These are phyloP conservation scores for Cyclargus thomasi DNA, from an alignment of 1,140 invertebrate genomes.

Conservation along the genomic window DNA sequence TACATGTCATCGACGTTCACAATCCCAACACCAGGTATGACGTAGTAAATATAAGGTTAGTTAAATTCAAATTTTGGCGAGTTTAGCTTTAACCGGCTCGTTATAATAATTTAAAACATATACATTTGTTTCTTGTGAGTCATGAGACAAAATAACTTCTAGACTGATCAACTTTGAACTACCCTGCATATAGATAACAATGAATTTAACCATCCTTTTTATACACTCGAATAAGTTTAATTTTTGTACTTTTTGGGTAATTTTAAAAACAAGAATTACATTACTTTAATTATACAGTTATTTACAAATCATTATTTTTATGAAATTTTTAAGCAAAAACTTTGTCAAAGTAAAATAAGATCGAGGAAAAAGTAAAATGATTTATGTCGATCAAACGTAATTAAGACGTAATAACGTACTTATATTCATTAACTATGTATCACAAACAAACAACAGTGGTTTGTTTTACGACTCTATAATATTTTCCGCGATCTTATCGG, in stretches of 20 bases:
- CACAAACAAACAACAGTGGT: no score
- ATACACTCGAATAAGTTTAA: background rate
- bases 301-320: constrained; percentile 30
- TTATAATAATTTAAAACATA: background rate
- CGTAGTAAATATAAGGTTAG: constrained; percentile 7
- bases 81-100: background rate
- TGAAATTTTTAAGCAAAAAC: constrained; percentile 23
- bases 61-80: constrained; percentile 3
- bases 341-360: constrained; percentile 25
- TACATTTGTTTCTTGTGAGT: no score
- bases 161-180: background rate
- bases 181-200: background rate
- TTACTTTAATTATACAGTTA: constrained; percentile 21
- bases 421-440: no score
- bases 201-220: background rate
- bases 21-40: constrained; percentile 23
- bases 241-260: background rate
- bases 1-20: constrained; percentile 30
- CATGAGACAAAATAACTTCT: background rate
- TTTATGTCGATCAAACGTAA: background rate
- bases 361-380: constrained; percentile 21
- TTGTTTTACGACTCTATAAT: no score
- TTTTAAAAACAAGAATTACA: background rate
- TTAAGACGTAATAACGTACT: no score
- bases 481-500: background rate